Base-by-base conservation (phyloP, 2,888 invertebrate species). In the Cenopis cana region DNA sequence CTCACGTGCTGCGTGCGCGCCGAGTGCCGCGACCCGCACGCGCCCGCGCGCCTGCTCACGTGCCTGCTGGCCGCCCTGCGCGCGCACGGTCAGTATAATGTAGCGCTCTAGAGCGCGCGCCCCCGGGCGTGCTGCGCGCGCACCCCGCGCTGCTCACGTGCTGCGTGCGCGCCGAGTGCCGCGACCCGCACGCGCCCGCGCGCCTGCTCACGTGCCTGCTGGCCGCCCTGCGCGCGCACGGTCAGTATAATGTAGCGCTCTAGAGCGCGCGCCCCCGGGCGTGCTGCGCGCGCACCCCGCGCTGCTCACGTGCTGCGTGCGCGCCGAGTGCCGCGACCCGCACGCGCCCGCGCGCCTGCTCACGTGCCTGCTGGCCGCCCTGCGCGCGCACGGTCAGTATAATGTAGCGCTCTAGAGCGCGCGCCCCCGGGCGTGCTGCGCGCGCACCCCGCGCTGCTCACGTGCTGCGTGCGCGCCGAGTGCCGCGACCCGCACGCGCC, bases 401-500 rank as follows among this genome's bases (percentile, higher is more conserved):
- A 36, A 36, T 10, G 2, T 0, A 0, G 29, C 29, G 5, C 29
- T 29, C 29, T 5, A 2, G 29, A 2, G 3, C 2, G 29, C 5
- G 5, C 29, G 5, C n/a, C 29, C 29, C 3, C 3, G 2, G 38
- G 14, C 1, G 49, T 49, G 6, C 49, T 6, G 24, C 10, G 18
- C 24, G 14, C 9, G 98, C 52, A 97, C 98, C 0, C 97, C 10
- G 97, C 98, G 36, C 92, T 98, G 29, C 93, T 98, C 78, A 97
- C 98, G 0, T 96, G 97, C 85, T 98, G 98, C 94, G 98, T 78
- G 97, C 98, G 0, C 96, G 97, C 85, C 98, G 98, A 94, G 12
- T 36, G 38, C 56, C 50, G 65, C 56, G 56, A 69, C 64, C 57
- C 69, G 54, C 57, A 59, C 64, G 65, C 59, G 55, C 41, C 36